Percentiles rank a stretch among this genome's conserved stretches.
Evolutionary conservation across 2,888 invertebrate genomes (phyloP).

Genomic region (Antitype chi): DNA sequence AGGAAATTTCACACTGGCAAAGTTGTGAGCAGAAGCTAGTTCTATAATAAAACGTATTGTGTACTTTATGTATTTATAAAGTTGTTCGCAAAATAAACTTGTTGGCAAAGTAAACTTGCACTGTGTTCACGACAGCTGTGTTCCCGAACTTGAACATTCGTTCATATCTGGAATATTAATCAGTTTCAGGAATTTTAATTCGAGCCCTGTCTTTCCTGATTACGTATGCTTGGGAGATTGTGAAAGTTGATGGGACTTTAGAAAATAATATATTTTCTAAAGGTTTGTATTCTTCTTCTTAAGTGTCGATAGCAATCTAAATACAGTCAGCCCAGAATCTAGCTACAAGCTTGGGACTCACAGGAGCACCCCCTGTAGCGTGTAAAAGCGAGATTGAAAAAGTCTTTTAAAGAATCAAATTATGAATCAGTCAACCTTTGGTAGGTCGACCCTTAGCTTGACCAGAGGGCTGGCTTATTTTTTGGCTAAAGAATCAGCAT

Average conservation of each 20-base stretch:
- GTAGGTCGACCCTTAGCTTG: too few species aligned
- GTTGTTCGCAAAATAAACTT: slow-evolving; percentile 45
- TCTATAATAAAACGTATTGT: slow-evolving; percentile 4
- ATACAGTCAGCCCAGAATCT: too few species aligned
- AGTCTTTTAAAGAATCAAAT: background rate
- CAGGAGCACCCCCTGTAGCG: too few species aligned
- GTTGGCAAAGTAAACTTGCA: slow-evolving; percentile 39
- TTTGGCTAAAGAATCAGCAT: too few species aligned
- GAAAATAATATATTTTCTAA: background rate
- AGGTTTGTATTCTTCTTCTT: too few species aligned
- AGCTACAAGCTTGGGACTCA: too few species aligned
- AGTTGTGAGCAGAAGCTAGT: too few species aligned
- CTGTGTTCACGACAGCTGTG: slow-evolving; percentile 60
- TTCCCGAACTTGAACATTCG: slow-evolving; percentile 43
- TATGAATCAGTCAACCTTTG: too few species aligned
- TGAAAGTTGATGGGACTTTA: background rate
- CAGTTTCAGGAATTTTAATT: slow-evolving; percentile 51
- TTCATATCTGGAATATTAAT: slow-evolving; percentile 62
- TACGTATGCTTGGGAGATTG: slow-evolving; percentile 30
- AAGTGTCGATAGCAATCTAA: too few species aligned
- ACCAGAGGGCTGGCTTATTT: too few species aligned
- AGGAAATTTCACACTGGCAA: background rate
- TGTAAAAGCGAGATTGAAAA: background rate
- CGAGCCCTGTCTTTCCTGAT: slow-evolving; percentile 21
- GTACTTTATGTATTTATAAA: slow-evolving; percentile 26